These are phyloP conservation scores for Cathartes aura DNA, from an alignment of 2,113 vertebrate genomes.

Conservation along the genomic window DNA sequence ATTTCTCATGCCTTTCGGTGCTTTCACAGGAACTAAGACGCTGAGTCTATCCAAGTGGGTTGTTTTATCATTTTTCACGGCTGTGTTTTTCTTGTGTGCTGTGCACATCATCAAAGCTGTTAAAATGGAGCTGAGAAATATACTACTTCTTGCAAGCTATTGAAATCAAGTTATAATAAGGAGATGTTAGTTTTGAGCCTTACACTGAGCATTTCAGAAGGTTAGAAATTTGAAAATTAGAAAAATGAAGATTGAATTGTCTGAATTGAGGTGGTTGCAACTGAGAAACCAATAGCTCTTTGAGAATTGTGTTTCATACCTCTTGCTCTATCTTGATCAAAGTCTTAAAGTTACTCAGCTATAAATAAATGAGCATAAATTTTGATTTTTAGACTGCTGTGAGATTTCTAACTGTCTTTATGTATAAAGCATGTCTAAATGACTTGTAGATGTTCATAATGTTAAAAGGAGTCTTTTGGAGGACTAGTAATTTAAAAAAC, in stretches of 20 bases:
- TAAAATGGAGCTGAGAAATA: conserved; percentile 41
- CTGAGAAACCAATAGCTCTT: conserved; percentile 53
- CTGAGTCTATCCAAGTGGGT: not conserved
- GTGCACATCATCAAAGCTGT: conserved; percentile 26
- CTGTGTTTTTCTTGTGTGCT: conserved; percentile 6
- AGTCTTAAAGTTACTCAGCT: conserved; percentile 51
- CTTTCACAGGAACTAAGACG: conserved; percentile 18
- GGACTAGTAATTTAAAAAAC: not conserved
- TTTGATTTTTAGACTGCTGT: not conserved
- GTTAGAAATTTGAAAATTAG: conserved; percentile 43
- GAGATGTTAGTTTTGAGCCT: conserved; percentile 49
- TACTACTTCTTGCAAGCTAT: conserved; percentile 25
- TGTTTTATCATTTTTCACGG: conserved; percentile 5
- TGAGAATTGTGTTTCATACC: conserved; percentile 40
- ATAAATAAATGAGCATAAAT: conserved; percentile 49
- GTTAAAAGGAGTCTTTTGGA: not conserved
- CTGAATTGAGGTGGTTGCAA: conserved; percentile 37
- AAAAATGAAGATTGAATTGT: conserved; percentile 8
- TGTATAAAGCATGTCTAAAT: not conserved
- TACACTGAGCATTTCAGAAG: conserved; percentile 31
- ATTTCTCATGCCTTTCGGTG: not conserved
- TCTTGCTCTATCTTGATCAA: conserved; percentile 48
- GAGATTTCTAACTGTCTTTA: not conserved
- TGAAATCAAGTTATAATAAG: conserved; percentile 50
- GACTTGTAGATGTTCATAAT: not conserved